Evolutionary conservation across 2,888 invertebrate genomes (phyloP).

Genomic region (Andricus quercusramuli): DNA sequence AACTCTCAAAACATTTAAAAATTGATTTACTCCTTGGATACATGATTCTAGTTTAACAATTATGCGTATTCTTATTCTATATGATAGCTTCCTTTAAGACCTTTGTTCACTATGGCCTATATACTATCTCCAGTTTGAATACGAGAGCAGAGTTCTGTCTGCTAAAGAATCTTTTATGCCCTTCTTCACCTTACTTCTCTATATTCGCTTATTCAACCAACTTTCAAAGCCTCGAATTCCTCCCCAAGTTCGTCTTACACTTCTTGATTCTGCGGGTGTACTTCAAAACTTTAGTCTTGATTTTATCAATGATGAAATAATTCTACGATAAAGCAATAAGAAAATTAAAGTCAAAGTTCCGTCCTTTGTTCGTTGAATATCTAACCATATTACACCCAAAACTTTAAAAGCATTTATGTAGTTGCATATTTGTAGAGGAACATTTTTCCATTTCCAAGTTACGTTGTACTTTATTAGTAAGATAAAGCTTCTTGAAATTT

Average conservation of each 20-base stretch:
- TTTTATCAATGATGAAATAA: constrained; percentile 14
- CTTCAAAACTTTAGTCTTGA: neutral
- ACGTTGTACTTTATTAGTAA: neutral
- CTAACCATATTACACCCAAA: neutral
- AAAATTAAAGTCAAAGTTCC: constrained; percentile 2
- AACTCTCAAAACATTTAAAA: neutral
- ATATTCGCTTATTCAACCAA: constrained; percentile 33
- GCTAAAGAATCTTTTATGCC: constrained; percentile 24
- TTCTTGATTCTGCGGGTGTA: constrained; percentile 12
- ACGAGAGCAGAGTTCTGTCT: constrained; percentile 17
- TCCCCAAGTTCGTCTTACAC: constrained; percentile 8
- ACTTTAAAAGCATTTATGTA: neutral
- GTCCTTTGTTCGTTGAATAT: neutral
- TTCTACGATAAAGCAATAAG: neutral
- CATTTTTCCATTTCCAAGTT: neutral
- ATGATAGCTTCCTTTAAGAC: no score
- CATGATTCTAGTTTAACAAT: no score
- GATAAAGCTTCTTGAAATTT: neutral
- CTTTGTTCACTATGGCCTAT: neutral
- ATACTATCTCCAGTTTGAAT: constrained; percentile 28
- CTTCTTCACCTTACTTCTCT: constrained; percentile 18
- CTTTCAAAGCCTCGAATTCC: constrained; percentile 24
- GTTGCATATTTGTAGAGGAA: neutral
- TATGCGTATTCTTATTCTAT: no score
- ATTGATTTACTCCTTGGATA: neutral